These are phyloP conservation scores for Bolinopsis microptera DNA, from an alignment of 37 sponge, comb jelly and placozoan species.

Conservation along the genomic window DNA sequence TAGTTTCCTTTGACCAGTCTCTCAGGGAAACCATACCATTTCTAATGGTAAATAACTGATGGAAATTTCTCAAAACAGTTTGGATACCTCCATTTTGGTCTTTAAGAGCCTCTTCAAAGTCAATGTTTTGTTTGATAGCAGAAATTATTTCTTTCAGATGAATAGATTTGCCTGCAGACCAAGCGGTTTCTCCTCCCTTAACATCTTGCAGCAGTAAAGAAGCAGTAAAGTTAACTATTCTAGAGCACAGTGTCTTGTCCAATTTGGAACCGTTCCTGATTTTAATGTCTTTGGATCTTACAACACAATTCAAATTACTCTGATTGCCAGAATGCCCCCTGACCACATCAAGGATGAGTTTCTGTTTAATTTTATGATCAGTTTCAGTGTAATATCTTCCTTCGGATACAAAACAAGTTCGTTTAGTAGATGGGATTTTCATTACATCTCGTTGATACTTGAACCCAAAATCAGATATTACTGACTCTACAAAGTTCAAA, in stretches of 20 bases:
- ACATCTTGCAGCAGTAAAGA: slow-evolving; percentile 35
- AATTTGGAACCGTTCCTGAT: slow-evolving; percentile 36
- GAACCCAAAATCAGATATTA: slow-evolving; percentile 85
- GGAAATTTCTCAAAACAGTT: slow-evolving; percentile 36
- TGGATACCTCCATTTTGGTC: slow-evolving; percentile 43
- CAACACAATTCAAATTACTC: not conserved
- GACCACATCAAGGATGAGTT: not conserved
- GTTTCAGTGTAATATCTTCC: not conserved
- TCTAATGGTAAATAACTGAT: slow-evolving; percentile 3
- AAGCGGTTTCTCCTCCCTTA: not conserved
- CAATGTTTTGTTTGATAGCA: not conserved
- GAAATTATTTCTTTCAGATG: slow-evolving; percentile 1
- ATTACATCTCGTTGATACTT: slow-evolving; percentile 76
- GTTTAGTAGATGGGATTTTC: slow-evolving; percentile 95
- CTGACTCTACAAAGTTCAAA: slow-evolving; percentile 75
- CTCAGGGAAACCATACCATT: slow-evolving; percentile 47
- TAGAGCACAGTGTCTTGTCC: not conserved
- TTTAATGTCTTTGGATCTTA: not conserved
- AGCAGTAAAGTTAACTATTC: slow-evolving; percentile 10
- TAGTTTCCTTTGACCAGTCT: slow-evolving; percentile 11
- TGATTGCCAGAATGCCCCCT: not conserved
- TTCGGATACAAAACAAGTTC: slow-evolving; percentile 67
- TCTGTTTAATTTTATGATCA: no score
- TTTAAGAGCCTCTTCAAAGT: not conserved
- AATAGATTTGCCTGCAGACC: slow-evolving; percentile 12